Evolutionary conservation across 2,797 vertebrate genomes (phyloP).

Genomic region (Psittacula echo): DNA sequence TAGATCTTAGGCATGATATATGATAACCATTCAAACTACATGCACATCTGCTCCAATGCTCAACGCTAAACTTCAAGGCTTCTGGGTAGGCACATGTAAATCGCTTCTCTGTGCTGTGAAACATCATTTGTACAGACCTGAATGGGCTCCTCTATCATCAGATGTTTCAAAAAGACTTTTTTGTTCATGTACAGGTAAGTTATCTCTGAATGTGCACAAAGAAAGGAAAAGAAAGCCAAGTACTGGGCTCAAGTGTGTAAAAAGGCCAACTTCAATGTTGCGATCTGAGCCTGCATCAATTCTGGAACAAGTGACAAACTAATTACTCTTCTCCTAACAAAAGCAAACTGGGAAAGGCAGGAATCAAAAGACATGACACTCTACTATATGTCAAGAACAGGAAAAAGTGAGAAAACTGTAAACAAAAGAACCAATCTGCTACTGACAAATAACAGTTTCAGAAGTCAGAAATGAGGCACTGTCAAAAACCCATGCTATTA

Average conservation of each 20-base stretch:
- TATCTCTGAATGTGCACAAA: not conserved
- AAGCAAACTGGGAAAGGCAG: not conserved
- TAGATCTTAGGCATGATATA: not conserved
- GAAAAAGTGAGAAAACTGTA: not conserved
- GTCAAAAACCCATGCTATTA: not conserved
- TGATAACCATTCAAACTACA: not conserved
- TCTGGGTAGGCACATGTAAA: not conserved
- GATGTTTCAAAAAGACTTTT: not conserved
- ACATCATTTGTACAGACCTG: not conserved
- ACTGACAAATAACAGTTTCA: not conserved
- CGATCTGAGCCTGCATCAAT: not conserved
- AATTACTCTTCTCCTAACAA: constrained; percentile 1
- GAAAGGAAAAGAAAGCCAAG: not conserved
- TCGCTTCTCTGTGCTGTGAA: not conserved
- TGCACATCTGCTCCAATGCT: not conserved
- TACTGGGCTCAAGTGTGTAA: not conserved
- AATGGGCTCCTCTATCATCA: not conserved
- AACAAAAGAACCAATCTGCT: not conserved
- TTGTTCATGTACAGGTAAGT: not conserved
- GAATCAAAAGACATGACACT: not conserved
- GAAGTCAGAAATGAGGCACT: not conserved
- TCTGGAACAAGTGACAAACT: not conserved
- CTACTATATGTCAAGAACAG: not conserved
- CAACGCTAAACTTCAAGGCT: not conserved
- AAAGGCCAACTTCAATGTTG: not conserved